phyloP scores from a whole-genome alignment of 2,113 vertebrate species.

The Phyllopteryx taeniolatus region DNA sequence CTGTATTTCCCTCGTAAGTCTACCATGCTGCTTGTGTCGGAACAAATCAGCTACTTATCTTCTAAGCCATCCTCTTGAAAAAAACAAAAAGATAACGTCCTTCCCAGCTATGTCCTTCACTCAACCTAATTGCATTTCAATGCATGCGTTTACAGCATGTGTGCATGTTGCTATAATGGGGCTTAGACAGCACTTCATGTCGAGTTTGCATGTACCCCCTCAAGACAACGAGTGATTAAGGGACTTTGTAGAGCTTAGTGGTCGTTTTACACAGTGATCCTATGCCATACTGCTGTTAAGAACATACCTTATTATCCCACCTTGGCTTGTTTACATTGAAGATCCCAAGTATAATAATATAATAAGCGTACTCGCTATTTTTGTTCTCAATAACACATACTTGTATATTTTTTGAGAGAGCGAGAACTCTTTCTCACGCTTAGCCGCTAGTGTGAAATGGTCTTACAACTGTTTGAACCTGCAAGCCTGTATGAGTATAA shows the following conservation, averaged over 20 bases:
- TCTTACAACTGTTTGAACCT: background rate
- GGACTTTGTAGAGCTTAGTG: conserved; percentile 53
- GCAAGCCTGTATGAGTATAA: background rate
- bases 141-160: background rate
- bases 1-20: background rate
- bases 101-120: conserved; percentile 23
- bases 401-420: background rate
- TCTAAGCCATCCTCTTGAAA: too few relatives aligned
- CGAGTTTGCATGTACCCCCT: conserved; percentile 42
- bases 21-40: too few relatives aligned
- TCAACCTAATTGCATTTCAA: conserved; percentile 3
- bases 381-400: background rate
- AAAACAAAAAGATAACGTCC: conserved; percentile 6
- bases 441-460: background rate
- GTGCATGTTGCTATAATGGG: conserved; percentile 1
- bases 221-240: conserved; percentile 52
- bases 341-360: background rate
- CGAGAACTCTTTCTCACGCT: background rate
- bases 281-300: background rate
- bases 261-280: background rate
- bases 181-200: conserved; percentile 23
- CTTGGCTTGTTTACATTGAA: background rate
- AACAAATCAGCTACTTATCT: too few relatives aligned
- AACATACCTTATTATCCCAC: background rate
- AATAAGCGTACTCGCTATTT: background rate